These are phyloP conservation scores for Ctenopoma multispine DNA, from an alignment of 2,797 vertebrate genomes.

Conservation along the genomic window DNA sequence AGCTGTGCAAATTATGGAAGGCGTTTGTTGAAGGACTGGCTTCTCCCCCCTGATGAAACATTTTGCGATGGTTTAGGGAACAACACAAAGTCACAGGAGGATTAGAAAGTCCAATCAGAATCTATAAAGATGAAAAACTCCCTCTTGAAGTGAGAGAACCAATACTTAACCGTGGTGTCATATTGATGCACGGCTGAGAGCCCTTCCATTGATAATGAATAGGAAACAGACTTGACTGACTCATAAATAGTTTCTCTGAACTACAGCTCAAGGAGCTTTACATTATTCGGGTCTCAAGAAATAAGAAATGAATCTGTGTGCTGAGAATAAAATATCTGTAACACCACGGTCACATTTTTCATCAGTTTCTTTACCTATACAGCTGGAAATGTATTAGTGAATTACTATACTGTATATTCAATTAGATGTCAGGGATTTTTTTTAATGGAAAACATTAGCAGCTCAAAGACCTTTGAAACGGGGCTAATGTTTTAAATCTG, in stretches of 20 bases:
- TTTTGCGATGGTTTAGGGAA: constrained; percentile 43
- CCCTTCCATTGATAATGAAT: constrained; percentile 57
- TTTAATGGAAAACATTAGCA: constrained; percentile 24
- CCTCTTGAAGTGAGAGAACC: constrained; percentile 38
- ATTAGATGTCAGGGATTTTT: constrained; percentile 35
- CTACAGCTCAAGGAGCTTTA: constrained; percentile 50
- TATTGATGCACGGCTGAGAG: constrained; percentile 50
- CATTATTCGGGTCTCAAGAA: constrained; percentile 30
- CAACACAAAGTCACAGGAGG: constrained; percentile 49
- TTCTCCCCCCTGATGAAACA: constrained; percentile 52
- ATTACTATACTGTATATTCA: constrained; percentile 3
- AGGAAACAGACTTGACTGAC: constrained; percentile 43
- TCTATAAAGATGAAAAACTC: constrained; percentile 50
- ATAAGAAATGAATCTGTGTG: constrained; percentile 30
- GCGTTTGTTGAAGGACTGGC: constrained; percentile 40
- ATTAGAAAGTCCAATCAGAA: constrained; percentile 63
- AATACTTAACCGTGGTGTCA: constrained; percentile 45
- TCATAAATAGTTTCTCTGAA: constrained; percentile 61
- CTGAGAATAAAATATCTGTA: constrained; percentile 28
- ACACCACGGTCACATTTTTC: neutral
- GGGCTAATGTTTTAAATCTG: constrained; percentile 16
- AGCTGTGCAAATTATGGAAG: constrained; percentile 64
- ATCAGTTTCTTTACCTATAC: constrained; percentile 26
- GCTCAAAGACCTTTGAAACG: constrained; percentile 30
- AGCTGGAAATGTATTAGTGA: constrained; percentile 13